Base-by-base conservation (phyloP, 2,888 invertebrate genomes). In the Oxyscelio sp. region DNA sequence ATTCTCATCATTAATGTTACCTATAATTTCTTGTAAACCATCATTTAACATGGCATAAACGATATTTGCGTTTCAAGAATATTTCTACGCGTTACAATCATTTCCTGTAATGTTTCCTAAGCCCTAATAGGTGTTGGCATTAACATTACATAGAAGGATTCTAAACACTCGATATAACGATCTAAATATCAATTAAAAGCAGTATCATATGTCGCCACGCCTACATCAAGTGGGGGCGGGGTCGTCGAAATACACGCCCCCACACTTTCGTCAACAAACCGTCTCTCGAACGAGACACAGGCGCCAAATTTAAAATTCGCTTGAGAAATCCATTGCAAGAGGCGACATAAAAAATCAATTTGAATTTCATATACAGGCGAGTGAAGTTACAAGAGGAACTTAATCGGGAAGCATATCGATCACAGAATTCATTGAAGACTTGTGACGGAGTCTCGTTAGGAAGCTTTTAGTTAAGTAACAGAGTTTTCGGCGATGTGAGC, bases 391-490 rank as follows among this genome's bases (percentile, higher is more conserved):
- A 27, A 56, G 43, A 50, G 50, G n/a, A 27, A 54, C 27, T 61
- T 43, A 21, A 68, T 68, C 27, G 65, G 22, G 50, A 13, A 5
- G 21, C 11, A 19, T 40, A 59, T 59, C 40, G 59, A 59, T 59
- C 56, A 65, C 48, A 34, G 22, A 24, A 71, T 54, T 63, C 48
- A 63, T 63, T 56, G 48, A 48, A 38, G 56, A 63, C 65, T 71
- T 79, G 71, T 52, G 74, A 68, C 24, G 70, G 70, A 73, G 56
- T 74, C 82, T 87, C 88, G 87, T 88, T 89, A 85, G 88, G 91
- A 90, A 86, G 89, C 90, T 89, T 91, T 89, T 88, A 86, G 84
- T 87, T 88, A 87, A 90, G 87, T 88, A 83, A 73, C 83, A 74
- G 77, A 65, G 63, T 61, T 61, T 52, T 70, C 38, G 45, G 34